Base-by-base conservation (phyloP, 2,113 vertebrate genomes). In the Centropus bengalensis region DNA sequence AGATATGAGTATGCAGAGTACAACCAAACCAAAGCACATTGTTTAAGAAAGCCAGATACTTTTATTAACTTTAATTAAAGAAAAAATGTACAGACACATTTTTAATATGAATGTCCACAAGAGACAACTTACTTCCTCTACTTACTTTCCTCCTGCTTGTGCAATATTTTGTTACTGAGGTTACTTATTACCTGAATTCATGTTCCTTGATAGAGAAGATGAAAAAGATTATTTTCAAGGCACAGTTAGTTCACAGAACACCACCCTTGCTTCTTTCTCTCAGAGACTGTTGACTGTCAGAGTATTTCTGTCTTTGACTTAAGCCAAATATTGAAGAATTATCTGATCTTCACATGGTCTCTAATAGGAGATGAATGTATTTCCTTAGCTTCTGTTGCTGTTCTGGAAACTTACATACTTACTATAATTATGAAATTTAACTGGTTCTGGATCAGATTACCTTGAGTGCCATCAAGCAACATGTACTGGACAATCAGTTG, bases 161-260 rank as follows among this genome's bases (percentile, higher is more conserved):
- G 42, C 10, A 63, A 9, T 44, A 24, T 64, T 47, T 92, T 15
- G 4, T 69, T 77, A 47, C 6, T 47, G 26, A 82, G 33, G 11
- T 56, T 71, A 20, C 0, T 0, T 27, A 18, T 56, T 49, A 40
- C 12, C 10, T 44, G 10, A 73, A 56, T 20, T 5, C 21, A 32
- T 0, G 0, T 77, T 83, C 23, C 28, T 28, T 77, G 17, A 33
- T 1, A 88, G 28, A 71, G 4, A 7, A 62, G 8, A 24, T 13
- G 8, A 82, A 73, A 73, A 45, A 36, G 36, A 27, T 0, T n/a
- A 4, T 60, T 83, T 80, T 69, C 51, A 74, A 17, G 9, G 22
- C 16, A 26, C 4, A 24, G 2, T 58, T 77, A 77, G 16, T 5
- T 62, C 68, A 45, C 60, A 59, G 13, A 76, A 63, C 5, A 73